Base-by-base conservation (phyloP, 2,888 invertebrate genomes). In the Rotaria socialis region DNA sequence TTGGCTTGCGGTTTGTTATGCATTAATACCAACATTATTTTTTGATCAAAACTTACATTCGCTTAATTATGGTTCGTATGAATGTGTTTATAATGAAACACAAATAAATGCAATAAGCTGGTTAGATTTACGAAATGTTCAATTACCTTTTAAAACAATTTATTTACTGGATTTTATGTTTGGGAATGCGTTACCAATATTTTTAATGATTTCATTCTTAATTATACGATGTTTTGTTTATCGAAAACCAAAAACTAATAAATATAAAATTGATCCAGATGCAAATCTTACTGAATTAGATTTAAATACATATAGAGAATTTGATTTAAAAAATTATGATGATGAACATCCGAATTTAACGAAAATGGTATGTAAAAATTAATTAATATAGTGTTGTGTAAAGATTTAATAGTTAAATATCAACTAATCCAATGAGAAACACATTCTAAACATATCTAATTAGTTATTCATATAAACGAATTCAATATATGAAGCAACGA, bases 151-250 rank as follows among this genome's bases (percentile, higher is more conserved):
- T 24, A 52, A 43, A 75, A 85, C 84, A 24, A 43, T 86, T 50
- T 75, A 86, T 84, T 80, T 86, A n/a, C 19, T 86, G 22, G 85
- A 86, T 85, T 85, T 86, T 8, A 75, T 86, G 4, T 86, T 86
- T 41, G 55, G 85, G 56, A 86, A 75, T 60, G 85, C n/a, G 43
- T 86, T 86, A 56, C 86, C 86, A 43, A 24, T 85, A 43, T 58
- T 85, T 58, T 52, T 86, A 11, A 86, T 86, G 85, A 80, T 86
- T 43, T n/a, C 85, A 35, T 55, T 86, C 19, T n/a, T 86, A 50
- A 80, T 86, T 14, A 55, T 86, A 14, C 16, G 41, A 60, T 5
- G 10, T n/a, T 52, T 41, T 60, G 10, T 50, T 24, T 27, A 55
- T 60, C 56, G 85, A 43, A 41, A 22, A 85, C 14, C 22, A n/a